Conservation (phyloP, 2,888 invertebrate species). For the Xylophagus ater region DNA sequence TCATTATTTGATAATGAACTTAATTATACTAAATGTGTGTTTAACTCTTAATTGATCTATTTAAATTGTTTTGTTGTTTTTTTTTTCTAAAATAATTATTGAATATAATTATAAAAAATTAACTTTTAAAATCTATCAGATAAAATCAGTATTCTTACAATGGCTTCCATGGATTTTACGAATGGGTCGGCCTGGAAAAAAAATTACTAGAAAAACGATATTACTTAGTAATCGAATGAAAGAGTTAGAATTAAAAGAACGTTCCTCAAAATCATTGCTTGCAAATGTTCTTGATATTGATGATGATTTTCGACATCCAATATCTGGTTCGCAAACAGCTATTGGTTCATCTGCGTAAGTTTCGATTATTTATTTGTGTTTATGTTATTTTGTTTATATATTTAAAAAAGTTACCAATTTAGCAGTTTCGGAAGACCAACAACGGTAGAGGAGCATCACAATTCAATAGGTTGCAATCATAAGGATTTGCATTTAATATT, state of each 20-base stretch:
- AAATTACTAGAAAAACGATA: slow-evolving; percentile 82
- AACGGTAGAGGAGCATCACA: slow-evolving; percentile 60
- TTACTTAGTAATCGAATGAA: slow-evolving; percentile 85
- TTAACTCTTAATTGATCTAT: no score
- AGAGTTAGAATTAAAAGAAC: slow-evolving; percentile 84
- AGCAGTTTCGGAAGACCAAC: slow-evolving; percentile 61
- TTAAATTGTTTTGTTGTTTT: no score
- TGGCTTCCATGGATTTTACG: slow-evolving; percentile 95
- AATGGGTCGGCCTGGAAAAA: slow-evolving; percentile 93
- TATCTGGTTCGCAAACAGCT: slow-evolving; percentile 45
- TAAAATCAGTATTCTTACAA: slow-evolving; percentile 88
- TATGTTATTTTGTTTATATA: background rate
- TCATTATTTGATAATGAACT: no score
- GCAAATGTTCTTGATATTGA: slow-evolving; percentile 94
- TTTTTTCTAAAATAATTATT: no score
- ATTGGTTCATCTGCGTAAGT: slow-evolving; percentile 54
- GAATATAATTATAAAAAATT: no score
- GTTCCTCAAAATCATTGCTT: slow-evolving; percentile 84
- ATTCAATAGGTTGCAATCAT: slow-evolving; percentile 57
- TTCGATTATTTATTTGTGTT: background rate
- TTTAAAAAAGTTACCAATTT: slow-evolving; percentile 4
- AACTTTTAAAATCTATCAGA: no score
- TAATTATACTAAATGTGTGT: background rate
- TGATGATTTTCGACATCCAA: slow-evolving; percentile 79
- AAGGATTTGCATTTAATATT: slow-evolving; percentile 83